Evolutionary conservation across 2,113 vertebrate species (phyloP).

Genomic region (Plecotus auritus): DNA sequence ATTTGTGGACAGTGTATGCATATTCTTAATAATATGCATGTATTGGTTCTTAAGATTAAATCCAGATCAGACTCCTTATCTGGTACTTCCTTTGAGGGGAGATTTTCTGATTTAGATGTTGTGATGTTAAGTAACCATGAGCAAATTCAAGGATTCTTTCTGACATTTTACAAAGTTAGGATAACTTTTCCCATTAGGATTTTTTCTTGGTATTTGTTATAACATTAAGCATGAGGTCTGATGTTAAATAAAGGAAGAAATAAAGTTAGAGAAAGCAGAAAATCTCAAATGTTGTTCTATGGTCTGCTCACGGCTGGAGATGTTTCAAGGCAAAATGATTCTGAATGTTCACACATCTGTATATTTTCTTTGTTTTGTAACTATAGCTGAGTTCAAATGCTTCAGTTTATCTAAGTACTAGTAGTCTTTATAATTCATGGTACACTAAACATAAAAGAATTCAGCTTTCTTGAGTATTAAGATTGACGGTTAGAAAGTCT

Average conservation of each 20-base stretch:
- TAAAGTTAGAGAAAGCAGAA: neutral
- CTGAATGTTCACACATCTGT: neutral
- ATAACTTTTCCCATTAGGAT: neutral
- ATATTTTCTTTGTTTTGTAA: neutral
- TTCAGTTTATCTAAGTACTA: neutral
- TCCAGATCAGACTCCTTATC: neutral
- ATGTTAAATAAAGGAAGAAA: neutral
- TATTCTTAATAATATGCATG: neutral
- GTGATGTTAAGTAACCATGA: neutral
- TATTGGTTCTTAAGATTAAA: neutral
- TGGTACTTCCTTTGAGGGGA: neutral
- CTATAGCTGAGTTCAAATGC: neutral
- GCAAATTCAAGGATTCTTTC: neutral
- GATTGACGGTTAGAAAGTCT: neutral
- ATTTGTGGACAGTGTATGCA: neutral
- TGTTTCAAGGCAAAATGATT: neutral
- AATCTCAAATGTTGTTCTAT: neutral
- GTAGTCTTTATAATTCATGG: neutral
- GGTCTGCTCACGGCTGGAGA: neutral
- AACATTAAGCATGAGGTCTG: neutral
- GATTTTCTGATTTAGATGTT: neutral
- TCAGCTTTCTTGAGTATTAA: neutral
- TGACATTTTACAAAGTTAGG: neutral
- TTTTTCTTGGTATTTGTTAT: neutral
- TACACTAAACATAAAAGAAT: neutral